Conservation (phyloP, 2,797 vertebrate species). For the Capromys pilorides region DNA sequence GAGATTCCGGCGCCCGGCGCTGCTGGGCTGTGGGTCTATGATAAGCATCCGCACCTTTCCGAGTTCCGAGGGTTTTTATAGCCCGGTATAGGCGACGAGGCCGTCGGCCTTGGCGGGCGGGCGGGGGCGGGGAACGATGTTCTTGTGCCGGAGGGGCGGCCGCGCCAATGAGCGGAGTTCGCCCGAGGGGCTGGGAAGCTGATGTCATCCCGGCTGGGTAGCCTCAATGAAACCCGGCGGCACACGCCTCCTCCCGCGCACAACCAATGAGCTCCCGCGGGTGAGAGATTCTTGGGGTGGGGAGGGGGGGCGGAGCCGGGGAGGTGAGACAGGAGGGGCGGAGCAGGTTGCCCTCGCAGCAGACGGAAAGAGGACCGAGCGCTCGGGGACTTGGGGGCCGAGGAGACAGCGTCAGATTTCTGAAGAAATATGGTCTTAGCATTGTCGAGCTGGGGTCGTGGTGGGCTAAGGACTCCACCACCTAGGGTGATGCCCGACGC, state of each 20-base stretch:
- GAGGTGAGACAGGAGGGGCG: not conserved
- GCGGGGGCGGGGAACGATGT: constrained; percentile 87
- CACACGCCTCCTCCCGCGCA: constrained; percentile 79
- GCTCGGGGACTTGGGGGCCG: not conserved
- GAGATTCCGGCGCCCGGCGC: constrained; percentile 29
- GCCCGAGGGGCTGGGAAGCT: constrained; percentile 81
- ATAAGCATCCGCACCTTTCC: constrained; percentile 86
- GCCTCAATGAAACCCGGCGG: constrained; percentile 88
- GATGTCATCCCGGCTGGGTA: constrained; percentile 91
- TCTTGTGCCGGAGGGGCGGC: constrained; percentile 85
- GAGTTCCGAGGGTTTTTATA: constrained; percentile 89
- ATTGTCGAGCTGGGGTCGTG: constrained; percentile 61
- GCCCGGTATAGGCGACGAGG: constrained; percentile 70
- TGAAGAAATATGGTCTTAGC: constrained; percentile 69
- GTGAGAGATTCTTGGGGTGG: constrained; percentile 44
- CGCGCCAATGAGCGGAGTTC: constrained; percentile 89
- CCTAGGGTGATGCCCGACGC: not conserved
- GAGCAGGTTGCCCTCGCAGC: not conserved
- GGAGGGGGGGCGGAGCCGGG: constrained; percentile 6
- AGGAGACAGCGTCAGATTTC: constrained; percentile 72
- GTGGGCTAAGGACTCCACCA: not conserved
- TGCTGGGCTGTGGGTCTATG: constrained; percentile 72
- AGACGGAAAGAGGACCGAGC: not conserved
- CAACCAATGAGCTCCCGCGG: constrained; percentile 71
- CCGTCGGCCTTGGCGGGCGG: constrained; percentile 67